Conservation (phyloP, 1,140 invertebrate species). For the Ephestia elutella region DNA sequence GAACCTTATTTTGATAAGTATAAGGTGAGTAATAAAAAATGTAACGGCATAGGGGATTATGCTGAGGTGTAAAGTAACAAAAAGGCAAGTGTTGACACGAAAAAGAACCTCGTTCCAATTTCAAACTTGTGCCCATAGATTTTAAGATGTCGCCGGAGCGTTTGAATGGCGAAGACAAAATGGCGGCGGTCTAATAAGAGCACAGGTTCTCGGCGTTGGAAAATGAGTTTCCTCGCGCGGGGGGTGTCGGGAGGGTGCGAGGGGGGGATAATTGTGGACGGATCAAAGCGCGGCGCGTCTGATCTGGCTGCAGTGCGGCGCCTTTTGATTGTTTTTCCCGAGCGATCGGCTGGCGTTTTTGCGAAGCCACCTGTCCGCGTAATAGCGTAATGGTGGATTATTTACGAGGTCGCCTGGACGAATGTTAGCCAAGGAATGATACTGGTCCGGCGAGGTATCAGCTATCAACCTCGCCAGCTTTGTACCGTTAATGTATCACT, state of each 20-base stretch:
- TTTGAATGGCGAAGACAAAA: slow-evolving; percentile 10
- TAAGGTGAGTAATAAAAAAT: neutral
- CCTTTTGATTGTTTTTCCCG: slow-evolving; percentile 66
- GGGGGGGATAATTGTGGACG: slow-evolving; percentile 43
- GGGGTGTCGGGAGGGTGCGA: slow-evolving; percentile 13
- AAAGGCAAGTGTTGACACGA: neutral
- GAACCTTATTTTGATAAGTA: neutral
- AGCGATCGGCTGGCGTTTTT: slow-evolving; percentile 43
- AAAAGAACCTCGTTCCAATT: slow-evolving; percentile 10
- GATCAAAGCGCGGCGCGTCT: slow-evolving; percentile 46
- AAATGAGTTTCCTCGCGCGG: slow-evolving; percentile 67
- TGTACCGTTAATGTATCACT: neutral
- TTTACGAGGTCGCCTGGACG: slow-evolving; percentile 33
- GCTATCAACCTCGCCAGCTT: neutral
- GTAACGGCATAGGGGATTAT: neutral
- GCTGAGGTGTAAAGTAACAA: slow-evolving; percentile 9
- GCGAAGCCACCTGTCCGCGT: slow-evolving; percentile 32
- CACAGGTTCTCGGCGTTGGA: slow-evolving; percentile 57
- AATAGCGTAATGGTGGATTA: slow-evolving; percentile 49
- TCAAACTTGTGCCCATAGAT: neutral
- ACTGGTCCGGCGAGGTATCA: slow-evolving; percentile 8
- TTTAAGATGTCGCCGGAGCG: neutral
- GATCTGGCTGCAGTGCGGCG: slow-evolving; percentile 44
- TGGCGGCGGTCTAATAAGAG: slow-evolving; percentile 50
- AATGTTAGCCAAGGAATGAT: slow-evolving; percentile 9